phyloP scores from a whole-genome alignment of 1,140 invertebrate genomes.

The Nasonia giraulti region DNA sequence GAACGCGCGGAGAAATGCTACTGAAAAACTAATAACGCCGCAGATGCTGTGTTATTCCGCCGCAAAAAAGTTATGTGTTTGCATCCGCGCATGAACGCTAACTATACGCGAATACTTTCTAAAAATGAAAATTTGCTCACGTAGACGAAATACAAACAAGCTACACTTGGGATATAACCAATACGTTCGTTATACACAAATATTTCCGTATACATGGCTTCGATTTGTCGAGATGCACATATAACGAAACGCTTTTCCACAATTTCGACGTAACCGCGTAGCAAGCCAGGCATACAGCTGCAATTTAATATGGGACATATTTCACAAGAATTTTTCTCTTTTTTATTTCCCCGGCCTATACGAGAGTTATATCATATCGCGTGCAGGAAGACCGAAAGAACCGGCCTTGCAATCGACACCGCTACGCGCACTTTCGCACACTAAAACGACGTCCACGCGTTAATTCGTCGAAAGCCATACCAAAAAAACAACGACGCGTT shows the following conservation, averaged over 20 bases:
- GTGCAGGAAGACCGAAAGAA: background rate
- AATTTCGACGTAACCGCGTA: background rate
- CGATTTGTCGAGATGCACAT: background rate
- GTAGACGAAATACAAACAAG: background rate
- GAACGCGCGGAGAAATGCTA: background rate
- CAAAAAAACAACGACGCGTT: too few relatives aligned
- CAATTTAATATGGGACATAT: background rate
- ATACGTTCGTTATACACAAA: too few relatives aligned
- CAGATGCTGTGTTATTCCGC: background rate
- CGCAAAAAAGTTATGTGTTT: background rate
- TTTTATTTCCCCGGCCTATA: background rate
- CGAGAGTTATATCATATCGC: background rate
- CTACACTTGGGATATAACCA: too few relatives aligned
- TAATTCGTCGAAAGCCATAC: background rate
- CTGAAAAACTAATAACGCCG: background rate
- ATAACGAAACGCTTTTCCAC: background rate
- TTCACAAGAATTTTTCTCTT: background rate
- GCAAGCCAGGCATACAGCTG: too few relatives aligned
- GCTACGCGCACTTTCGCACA: background rate
- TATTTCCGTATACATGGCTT: too few relatives aligned
- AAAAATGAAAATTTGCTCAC: slow-evolving; percentile 1
- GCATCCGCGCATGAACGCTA: background rate
- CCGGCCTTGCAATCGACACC: background rate
- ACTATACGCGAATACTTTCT: background rate
- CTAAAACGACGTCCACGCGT: background rate